Evolutionary conservation across 1,140 invertebrate genomes (phyloP), one percentile per base, ranked within the genome.

Genomic region (Calephelis virginiensis): DNA sequence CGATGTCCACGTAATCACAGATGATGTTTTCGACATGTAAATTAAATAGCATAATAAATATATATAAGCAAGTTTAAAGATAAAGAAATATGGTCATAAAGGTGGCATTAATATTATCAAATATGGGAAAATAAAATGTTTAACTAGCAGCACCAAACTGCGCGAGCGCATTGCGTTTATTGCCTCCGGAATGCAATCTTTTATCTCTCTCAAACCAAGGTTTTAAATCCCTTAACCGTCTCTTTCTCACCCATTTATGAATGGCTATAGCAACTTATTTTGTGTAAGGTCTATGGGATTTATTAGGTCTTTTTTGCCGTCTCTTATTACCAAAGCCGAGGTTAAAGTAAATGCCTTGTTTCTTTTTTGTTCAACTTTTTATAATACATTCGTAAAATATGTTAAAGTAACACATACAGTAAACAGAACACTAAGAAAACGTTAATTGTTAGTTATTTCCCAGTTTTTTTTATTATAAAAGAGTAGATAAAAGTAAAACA

Each of bases 151-250:
- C 40, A 48, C 45, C 6, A 56, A 45, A 48, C 49, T 68, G 62
- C 62, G 61, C 63, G 53, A 64, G 63, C 61, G 70, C 68, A 73
- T 40, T 64, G 65, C 69, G 71, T 73, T 72, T 76, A 69, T 75
- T 70, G 72, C 74, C 77, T 64, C 68, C 67, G 86, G 87, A 90
- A 88, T 88, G 85, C 87, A 88, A 86, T 88, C 83, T 87, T 77
- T 73, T 78, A 69, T 73, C 83, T 85, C 81, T 80, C 81, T 88
- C 83, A 63, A 67, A 74, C 81, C 67, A 73, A 63, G 71, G 78
- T 76, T 85, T 85, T 83, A 76, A 5, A 8, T 45, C 78, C 75
- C 68, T 67, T 74, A 75, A 76, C 68, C 66, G 71, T 89, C 83
- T 85, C 83, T 70, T 81, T 86, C 80, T 69, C 76, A 78, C 85